phyloP scores from a whole-genome alignment of 2,797 vertebrate genomes.

The Esox lucius region DNA sequence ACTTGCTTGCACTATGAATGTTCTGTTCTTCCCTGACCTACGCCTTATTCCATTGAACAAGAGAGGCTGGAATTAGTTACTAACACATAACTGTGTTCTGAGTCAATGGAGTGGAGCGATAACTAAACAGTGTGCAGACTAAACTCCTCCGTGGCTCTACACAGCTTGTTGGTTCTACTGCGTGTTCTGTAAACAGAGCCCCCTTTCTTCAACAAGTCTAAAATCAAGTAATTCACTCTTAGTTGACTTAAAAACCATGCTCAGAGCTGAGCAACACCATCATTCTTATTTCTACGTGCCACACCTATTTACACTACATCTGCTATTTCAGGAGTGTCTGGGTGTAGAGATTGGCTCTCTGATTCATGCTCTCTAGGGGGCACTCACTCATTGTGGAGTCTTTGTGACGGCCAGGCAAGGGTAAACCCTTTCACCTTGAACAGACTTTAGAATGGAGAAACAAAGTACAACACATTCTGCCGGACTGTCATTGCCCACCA shows the following conservation, averaged over 20 bases:
- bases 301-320: not conserved
- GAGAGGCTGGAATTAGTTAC: not conserved
- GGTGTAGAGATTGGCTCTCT: not conserved
- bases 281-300: not conserved
- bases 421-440: constrained; percentile 1
- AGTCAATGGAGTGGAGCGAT: not conserved
- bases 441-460: constrained; percentile 5
- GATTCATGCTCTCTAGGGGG: constrained; percentile 1
- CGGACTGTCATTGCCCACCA: not conserved
- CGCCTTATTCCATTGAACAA: not conserved
- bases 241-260: not conserved
- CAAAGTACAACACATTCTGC: not conserved
- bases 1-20: not conserved
- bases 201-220: not conserved
- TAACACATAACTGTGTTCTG: not conserved
- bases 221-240: not conserved
- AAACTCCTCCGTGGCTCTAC: not conserved
- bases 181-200: constrained; percentile 11
- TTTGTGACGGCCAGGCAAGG: not conserved
- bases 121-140: not conserved
- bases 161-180: not conserved
- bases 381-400: not conserved
- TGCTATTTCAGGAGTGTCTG: not conserved
- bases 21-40: not conserved
- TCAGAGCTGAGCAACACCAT: not conserved